Conservation (phyloP, 2,888 invertebrate genomes). For the Drosophila testacea region DNA sequence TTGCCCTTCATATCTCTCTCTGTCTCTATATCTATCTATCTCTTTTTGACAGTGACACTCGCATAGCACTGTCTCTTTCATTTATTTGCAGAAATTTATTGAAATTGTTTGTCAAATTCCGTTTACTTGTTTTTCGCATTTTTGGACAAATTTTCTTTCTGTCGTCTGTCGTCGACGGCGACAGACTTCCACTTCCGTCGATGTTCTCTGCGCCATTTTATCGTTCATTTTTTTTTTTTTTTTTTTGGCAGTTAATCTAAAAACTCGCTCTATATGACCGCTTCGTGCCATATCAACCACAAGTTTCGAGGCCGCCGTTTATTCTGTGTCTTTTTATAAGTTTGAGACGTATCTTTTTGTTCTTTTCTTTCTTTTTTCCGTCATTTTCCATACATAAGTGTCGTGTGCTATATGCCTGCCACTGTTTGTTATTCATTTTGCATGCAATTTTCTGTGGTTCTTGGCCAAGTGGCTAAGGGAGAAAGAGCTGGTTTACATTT, state of each 20-base stretch:
- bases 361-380: slow-evolving; percentile 3
- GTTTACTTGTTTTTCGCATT: slow-evolving; percentile 77
- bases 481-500: slow-evolving; percentile 22
- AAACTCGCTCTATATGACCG: slow-evolving; percentile 62
- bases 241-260: slow-evolving; percentile 68
- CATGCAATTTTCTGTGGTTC: slow-evolving; percentile 60
- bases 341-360: slow-evolving; percentile 42
- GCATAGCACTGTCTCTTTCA: slow-evolving; percentile 50
- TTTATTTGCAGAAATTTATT: slow-evolving; percentile 80
- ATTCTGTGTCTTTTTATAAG: slow-evolving; percentile 47
- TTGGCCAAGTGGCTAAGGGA: slow-evolving; percentile 27
- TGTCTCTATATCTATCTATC: slow-evolving; percentile 4
- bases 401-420: slow-evolving; percentile 28
- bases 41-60: slow-evolving; percentile 24
- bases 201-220: slow-evolving; percentile 63
- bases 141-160: slow-evolving; percentile 60
- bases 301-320: slow-evolving; percentile 45
- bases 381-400: slow-evolving; percentile 26
- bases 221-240: slow-evolving; percentile 29
- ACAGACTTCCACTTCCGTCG: slow-evolving; percentile 69
- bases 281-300: slow-evolving; percentile 68
- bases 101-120: slow-evolving; percentile 82
- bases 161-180: slow-evolving; percentile 30
- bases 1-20: slow-evolving; percentile 22
- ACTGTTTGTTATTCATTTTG: slow-evolving; percentile 64